A percentile compares a stretch with the other conserved stretches of the same genome.
phyloP scores from a whole-genome alignment of 2,113 vertebrate genomes.

The Spilogale gracilis region DNA sequence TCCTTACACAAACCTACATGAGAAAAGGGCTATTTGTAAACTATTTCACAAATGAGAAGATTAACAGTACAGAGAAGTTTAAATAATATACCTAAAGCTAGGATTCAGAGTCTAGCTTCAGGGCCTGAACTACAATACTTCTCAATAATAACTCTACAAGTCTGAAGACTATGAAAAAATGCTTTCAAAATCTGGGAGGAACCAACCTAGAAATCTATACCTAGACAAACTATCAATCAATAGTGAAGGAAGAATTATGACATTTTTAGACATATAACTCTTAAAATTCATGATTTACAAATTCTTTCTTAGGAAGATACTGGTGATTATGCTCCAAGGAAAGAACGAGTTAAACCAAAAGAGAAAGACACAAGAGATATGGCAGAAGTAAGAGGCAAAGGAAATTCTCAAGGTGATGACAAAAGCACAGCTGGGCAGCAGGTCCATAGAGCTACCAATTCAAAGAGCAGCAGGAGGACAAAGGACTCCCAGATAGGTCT shows the following conservation, averaged over 20 bases:
- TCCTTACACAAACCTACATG: neutral
- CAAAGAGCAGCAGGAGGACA: neutral
- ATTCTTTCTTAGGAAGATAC: neutral
- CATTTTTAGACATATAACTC: neutral
- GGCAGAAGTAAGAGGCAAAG: neutral
- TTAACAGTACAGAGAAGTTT: neutral
- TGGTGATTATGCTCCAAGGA: neutral
- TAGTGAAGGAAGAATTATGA: neutral
- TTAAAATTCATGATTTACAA: neutral
- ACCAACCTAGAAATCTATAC: neutral
- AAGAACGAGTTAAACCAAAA: neutral
- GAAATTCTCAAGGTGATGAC: neutral
- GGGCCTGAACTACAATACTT: neutral
- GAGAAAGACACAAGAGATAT: neutral
- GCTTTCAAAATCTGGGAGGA: neutral
- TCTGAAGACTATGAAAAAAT: neutral
- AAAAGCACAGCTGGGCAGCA: neutral
- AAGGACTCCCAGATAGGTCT: neutral
- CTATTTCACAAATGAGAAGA: neutral
- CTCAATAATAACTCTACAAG: neutral
- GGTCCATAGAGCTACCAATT: too few relatives aligned
- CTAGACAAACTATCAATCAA: neutral
- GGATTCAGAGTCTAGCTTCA: neutral
- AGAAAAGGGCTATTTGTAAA: conserved; percentile 14
- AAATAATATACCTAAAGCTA: neutral